phyloP scores from a whole-genome alignment of 2,797 vertebrate genomes.

The Eleutherodactylus coqui region DNA sequence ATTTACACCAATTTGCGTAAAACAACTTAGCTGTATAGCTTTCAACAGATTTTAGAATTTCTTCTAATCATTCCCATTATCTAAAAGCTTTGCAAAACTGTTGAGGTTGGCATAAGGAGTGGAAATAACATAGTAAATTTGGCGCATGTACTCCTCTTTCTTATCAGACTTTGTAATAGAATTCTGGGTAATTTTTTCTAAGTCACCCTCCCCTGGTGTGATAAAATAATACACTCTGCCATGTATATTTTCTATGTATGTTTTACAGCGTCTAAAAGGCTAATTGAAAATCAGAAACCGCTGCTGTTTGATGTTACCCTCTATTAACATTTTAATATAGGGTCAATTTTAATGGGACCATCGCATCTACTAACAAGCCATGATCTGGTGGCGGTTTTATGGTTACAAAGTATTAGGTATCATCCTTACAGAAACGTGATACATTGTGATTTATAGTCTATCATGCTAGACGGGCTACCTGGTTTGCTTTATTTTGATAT shows the following conservation, averaged over 20 bases:
- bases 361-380: slow-evolving; percentile 5
- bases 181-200: neutral
- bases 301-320: slow-evolving; percentile 5
- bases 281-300: slow-evolving; percentile 15
- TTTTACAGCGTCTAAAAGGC: neutral
- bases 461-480: neutral
- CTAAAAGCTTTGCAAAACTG: neutral
- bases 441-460: neutral
- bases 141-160: neutral
- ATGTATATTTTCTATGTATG: neutral
- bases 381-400: slow-evolving; percentile 3
- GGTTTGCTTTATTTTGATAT: neutral
- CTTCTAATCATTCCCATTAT: too few relatives aligned
- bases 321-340: slow-evolving; percentile 25
- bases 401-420: neutral
- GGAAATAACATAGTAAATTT: neutral
- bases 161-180: neutral
- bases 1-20: too few relatives aligned
- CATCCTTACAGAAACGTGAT: neutral
- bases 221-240: neutral
- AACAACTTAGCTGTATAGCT: too few relatives aligned
- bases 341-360: slow-evolving; percentile 13
- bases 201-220: neutral
- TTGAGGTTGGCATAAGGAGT: neutral
- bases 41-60: too few relatives aligned